Evolutionary conservation across 2,113 vertebrate genomes (phyloP).

Genomic region (Elanus axillaris): DNA sequence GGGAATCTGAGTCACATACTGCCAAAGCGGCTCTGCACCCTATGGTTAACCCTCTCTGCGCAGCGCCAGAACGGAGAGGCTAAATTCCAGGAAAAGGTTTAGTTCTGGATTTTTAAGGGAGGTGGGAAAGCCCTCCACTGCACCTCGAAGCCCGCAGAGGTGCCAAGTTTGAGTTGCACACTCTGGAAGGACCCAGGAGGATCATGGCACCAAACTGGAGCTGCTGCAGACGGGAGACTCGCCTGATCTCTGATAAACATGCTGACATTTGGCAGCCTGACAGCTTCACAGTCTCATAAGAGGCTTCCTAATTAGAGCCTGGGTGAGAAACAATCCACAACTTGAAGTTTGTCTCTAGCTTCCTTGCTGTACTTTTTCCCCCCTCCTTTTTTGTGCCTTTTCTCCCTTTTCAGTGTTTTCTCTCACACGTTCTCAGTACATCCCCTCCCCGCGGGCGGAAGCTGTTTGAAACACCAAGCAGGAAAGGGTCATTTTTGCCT

Average conservation of each 20-base stretch:
- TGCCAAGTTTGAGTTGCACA: background rate
- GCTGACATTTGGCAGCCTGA: conserved; percentile 55
- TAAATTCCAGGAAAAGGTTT: background rate
- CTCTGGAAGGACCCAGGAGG: background rate
- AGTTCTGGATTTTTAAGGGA: background rate
- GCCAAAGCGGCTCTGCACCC: background rate
- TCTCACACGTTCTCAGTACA: background rate
- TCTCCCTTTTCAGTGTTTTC: background rate
- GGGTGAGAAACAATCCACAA: conserved; percentile 52
- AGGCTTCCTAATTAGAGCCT: conserved; percentile 65
- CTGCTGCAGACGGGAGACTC: background rate
- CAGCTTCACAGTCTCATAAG: conserved; percentile 51
- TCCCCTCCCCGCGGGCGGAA: background rate
- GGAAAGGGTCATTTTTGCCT: background rate
- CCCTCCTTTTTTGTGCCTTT: background rate
- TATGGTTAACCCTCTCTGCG: background rate
- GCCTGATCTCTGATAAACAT: conserved; percentile 20
- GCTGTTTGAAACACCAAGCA: background rate
- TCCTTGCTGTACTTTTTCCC: background rate
- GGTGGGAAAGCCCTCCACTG: background rate
- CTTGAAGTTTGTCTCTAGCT: conserved; percentile 37
- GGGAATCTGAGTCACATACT: conserved; percentile 31
- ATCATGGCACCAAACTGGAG: background rate
- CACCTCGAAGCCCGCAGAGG: background rate
- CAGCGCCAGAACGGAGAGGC: background rate